Evolutionary conservation across 2,113 vertebrate genomes (phyloP).

Genomic region (Oceanites oceanicus): DNA sequence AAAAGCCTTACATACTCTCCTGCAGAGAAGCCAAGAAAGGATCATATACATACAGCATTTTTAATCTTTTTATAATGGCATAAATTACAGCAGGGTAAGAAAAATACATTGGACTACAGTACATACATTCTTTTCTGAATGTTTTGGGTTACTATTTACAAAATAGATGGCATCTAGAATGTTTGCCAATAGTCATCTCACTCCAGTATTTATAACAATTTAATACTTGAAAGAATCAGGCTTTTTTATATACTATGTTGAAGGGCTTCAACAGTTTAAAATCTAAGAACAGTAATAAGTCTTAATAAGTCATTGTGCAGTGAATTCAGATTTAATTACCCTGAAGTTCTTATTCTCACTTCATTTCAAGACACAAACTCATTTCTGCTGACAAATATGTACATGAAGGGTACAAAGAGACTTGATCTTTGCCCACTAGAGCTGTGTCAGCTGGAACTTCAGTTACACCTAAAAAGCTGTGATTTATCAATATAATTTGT

Average conservation of each 20-base stretch:
- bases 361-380: not conserved
- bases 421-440: not conserved
- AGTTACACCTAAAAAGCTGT: not conserved
- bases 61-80: not conserved
- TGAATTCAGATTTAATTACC: not conserved
- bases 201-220: not conserved
- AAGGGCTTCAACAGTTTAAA: not conserved
- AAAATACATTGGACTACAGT: not conserved
- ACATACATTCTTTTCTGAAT: not conserved
- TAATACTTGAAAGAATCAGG: not conserved
- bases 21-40: not conserved
- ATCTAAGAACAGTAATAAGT: not conserved
- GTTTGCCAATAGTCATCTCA: not conserved
- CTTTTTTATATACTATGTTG: not conserved
- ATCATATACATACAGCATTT: not conserved
- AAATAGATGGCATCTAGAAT: not conserved
- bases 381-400: not conserved
- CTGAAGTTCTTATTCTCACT: not conserved
- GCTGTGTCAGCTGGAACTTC: not conserved
- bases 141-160: not conserved
- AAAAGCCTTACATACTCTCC: not conserved
- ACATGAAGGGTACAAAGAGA: not conserved
- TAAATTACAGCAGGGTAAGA: not conserved
- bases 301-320: not conserved
- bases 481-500: not conserved